A percentile compares a stretch with the other conserved stretches of the same genome.
Evolutionary conservation across 1,140 invertebrate species (phyloP).

Genomic region (Trichogramma pretiosum): DNA sequence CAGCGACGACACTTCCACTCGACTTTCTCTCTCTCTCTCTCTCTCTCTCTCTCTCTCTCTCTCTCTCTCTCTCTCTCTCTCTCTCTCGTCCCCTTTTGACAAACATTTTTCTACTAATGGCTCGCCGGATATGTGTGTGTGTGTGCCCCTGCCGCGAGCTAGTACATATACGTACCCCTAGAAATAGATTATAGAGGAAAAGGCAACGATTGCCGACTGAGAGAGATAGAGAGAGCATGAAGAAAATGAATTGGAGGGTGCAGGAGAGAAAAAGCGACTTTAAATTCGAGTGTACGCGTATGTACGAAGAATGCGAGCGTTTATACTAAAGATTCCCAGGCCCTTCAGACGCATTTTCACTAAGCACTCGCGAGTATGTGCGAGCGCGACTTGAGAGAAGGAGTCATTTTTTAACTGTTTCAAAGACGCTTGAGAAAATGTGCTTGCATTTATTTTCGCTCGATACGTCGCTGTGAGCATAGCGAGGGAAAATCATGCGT

Average conservation of each 20-base stretch:
- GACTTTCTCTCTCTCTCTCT: no score
- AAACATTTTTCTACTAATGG: constrained; percentile 39
- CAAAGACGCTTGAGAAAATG: no score
- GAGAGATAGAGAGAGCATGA: neutral
- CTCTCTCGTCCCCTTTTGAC: constrained; percentile 22
- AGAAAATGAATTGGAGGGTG: constrained; percentile 10
- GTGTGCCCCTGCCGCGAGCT: constrained; percentile 1
- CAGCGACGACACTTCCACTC: neutral
- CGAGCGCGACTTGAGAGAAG: no score
- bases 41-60: no score
- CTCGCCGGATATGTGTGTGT: constrained; percentile 14
- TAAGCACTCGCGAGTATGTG: neutral
- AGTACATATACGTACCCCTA: constrained; percentile 1
- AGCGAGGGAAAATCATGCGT: constrained; percentile 15
- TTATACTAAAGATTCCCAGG: constrained; percentile 8
- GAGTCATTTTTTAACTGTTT: no score
- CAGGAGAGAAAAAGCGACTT: constrained; percentile 10
- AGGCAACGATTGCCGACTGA: no score
- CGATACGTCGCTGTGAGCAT: no score
- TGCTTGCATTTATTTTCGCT: no score
- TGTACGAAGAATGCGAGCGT: constrained; percentile 16
- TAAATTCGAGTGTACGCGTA: no score
- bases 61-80: no score
- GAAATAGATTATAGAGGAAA: constrained; percentile 17
- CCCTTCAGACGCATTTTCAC: constrained; percentile 8